Conservation (phyloP, 1,140 invertebrate genomes). For the Euura lappo region DNA sequence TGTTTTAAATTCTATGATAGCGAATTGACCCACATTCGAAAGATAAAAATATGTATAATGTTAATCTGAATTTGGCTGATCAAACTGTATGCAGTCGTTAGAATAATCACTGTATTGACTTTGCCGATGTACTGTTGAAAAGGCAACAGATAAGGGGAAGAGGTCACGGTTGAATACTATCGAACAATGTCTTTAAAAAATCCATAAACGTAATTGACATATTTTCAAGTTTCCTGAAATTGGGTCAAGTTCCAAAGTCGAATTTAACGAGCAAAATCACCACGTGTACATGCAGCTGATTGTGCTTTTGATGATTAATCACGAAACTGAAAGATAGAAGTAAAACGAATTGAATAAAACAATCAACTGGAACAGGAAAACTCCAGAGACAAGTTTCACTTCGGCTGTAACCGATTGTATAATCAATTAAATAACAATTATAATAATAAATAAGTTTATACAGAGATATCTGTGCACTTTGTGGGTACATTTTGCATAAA, state of each 20-base stretch:
- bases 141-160: neutral
- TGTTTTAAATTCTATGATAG: neutral
- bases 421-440: neutral
- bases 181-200: neutral
- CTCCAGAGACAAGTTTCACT: too few species aligned
- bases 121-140: neutral
- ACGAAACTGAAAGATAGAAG: too few species aligned
- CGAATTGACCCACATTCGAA: neutral
- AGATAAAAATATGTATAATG: neutral
- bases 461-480: too few species aligned
- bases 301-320: neutral
- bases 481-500: too few species aligned
- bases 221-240: neutral
- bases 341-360: too few species aligned
- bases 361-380: too few species aligned
- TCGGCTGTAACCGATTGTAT: too few species aligned
- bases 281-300: neutral
- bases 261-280: neutral
- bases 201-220: neutral
- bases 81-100: neutral
- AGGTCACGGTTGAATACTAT: neutral
- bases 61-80: neutral
- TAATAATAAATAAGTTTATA: too few species aligned
- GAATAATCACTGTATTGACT: neutral
- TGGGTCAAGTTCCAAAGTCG: neutral